Conservation (phyloP, 2,113 vertebrate genomes). For the Callipepla californica region DNA sequence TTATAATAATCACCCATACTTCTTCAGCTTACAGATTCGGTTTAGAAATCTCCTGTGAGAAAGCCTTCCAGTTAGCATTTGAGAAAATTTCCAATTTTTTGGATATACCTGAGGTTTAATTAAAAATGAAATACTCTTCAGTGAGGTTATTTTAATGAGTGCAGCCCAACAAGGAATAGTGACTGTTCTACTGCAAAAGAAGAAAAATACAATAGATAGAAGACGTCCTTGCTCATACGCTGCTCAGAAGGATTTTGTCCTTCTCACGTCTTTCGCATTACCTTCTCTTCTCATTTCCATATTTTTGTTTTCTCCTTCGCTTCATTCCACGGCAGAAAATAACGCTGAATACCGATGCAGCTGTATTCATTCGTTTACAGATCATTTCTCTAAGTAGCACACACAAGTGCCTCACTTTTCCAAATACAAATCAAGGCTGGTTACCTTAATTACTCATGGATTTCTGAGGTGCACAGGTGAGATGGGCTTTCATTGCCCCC, state of each 20-base stretch:
- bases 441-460: constrained; percentile 50
- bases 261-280: constrained; percentile 2
- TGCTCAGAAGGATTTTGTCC: constrained; percentile 30
- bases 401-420: constrained; percentile 5
- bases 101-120: background rate
- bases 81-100: background rate
- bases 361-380: constrained; percentile 31
- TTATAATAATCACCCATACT: background rate
- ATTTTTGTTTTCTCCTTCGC: constrained; percentile 64
- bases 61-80: background rate
- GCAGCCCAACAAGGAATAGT: background rate
- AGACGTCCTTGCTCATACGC: background rate
- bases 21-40: background rate
- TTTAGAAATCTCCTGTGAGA: background rate
- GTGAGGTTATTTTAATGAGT: background rate
- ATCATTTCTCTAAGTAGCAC: constrained; percentile 34
- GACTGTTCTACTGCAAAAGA: background rate
- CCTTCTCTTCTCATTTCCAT: constrained; percentile 48
- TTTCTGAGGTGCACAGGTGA: constrained; percentile 45
- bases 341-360: background rate
- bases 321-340: constrained; percentile 29
- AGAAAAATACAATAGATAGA: background rate
- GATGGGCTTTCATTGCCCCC: background rate
- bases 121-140: background rate
- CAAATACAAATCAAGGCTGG: constrained; percentile 46